Evolutionary conservation across 2,888 invertebrate genomes (phyloP), one percentile per base, ranked within the genome.

Genomic region (Idaea straminata): DNA sequence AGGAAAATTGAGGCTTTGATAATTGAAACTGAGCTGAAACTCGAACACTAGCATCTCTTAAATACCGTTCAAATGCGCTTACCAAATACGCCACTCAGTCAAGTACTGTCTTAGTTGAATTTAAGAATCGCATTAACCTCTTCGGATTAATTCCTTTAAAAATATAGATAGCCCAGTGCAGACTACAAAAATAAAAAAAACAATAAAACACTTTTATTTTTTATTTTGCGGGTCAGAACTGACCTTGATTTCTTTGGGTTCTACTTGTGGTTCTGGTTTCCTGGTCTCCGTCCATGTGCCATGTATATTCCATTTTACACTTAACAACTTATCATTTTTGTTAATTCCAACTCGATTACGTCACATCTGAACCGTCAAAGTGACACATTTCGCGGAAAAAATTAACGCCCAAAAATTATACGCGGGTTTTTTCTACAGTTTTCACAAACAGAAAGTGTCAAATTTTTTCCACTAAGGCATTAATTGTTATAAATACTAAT

Each of bases 231-330:
- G 25, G 25, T 25, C 25, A 2, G 25, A 25, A 47, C 47, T 47
- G 10, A 91, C 92, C 91, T 88, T 89, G 90, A 69, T 75, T 84
- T 65, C 91, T 82, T 67, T 83, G 85, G 62, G 80, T 68, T 70
- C 84, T 80, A 80, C 77, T 75, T 61, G 87, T 80, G 61, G 80
- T 77, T 73, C 76, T 86, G 63, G 79, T 79, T 66, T 87, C 89
- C 77, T 86, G 86, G 66, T 77, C 75, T 69, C 88, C 90, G 79
- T 91, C 92, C 82, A 92, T 88, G 73, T 91, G 89, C 92, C 92
- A 91, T 67, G 90, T 78, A 79, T 92, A 92, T 89, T 92, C 92
- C 92, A 92, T 92, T 74, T 83, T 91, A n/a, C 80, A 78, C 69
- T 69, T 72, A 71, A 77, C 66, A 73, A 67, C 71, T 64, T 57